Conservation (phyloP, 1,140 invertebrate genomes). For the Polypedilum vanderplanki region DNA sequence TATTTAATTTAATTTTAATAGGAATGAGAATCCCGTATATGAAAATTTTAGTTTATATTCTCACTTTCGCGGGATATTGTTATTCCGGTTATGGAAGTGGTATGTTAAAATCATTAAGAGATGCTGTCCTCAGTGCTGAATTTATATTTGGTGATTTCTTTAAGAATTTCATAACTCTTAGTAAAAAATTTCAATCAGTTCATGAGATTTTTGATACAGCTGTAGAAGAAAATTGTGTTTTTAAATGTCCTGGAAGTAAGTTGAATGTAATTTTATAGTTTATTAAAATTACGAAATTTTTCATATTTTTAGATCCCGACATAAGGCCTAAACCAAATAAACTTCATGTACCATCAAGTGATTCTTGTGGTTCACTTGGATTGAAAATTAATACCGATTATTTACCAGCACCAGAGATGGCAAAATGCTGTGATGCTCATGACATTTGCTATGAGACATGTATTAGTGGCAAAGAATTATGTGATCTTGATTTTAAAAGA, state of each 20-base stretch:
- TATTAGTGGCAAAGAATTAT: conserved; percentile 73
- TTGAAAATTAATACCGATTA: conserved; percentile 66
- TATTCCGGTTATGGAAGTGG: conserved; percentile 73
- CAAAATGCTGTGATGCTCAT: conserved; percentile 75
- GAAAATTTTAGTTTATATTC: conserved; percentile 62
- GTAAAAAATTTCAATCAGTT: conserved; percentile 63
- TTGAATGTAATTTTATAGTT: conserved; percentile 30
- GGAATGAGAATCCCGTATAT: conserved; percentile 62
- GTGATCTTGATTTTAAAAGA: conserved; percentile 77
- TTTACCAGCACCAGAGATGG: conserved; percentile 68
- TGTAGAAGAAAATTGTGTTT: conserved; percentile 74
- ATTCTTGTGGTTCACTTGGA: conserved; percentile 76
- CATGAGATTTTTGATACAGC: conserved; percentile 77
- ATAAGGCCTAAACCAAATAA: too few relatives aligned
- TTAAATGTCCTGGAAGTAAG: conserved; percentile 62
- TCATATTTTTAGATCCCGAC: too few relatives aligned
- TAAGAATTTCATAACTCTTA: conserved; percentile 66
- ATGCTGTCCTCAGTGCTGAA: conserved; percentile 71
- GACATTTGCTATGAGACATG: conserved; percentile 88
- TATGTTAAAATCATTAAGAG: conserved; percentile 61
- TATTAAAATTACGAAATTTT: too few relatives aligned
- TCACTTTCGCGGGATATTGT: conserved; percentile 69
- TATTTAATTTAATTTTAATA: too few relatives aligned
- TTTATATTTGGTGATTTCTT: conserved; percentile 67
- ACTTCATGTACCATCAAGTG: conserved; percentile 54